Conservation (phyloP, 2,113 vertebrate species). For the Peromyscus leucopus region DNA sequence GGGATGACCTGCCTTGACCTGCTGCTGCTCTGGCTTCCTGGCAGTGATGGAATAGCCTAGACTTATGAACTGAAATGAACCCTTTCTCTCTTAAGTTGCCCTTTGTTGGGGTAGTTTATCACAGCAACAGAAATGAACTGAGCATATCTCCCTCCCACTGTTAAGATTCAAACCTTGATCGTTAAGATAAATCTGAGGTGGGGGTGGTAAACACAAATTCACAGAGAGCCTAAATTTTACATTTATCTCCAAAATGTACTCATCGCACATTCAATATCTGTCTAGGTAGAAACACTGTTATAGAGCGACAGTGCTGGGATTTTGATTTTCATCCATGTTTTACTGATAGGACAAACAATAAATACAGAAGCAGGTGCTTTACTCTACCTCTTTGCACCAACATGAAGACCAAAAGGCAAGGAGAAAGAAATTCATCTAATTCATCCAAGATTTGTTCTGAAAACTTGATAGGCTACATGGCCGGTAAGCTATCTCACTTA, state of each 20-base stretch:
- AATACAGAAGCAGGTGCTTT: neutral
- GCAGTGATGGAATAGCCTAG: neutral
- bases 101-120: neutral
- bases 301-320: too few species aligned
- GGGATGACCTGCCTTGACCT: too few species aligned
- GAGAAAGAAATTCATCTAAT: neutral
- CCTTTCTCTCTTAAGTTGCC: neutral
- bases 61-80: neutral
- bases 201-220: neutral
- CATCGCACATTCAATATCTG: neutral
- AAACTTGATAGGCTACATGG: neutral
- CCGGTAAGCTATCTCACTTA: neutral
- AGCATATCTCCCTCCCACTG: neutral
- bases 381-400: neutral
- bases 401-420: neutral
- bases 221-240: neutral
- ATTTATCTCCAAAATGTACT: neutral
- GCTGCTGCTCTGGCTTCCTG: neutral
- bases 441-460: neutral
- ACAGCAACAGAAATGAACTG: neutral
- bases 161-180: neutral
- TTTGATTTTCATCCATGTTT: neutral
- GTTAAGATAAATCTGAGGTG: neutral
- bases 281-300: neutral
- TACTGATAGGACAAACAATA: neutral